phyloP scores from a whole-genome alignment of 2,113 vertebrate genomes.

The Thalassoma bifasciatum region DNA sequence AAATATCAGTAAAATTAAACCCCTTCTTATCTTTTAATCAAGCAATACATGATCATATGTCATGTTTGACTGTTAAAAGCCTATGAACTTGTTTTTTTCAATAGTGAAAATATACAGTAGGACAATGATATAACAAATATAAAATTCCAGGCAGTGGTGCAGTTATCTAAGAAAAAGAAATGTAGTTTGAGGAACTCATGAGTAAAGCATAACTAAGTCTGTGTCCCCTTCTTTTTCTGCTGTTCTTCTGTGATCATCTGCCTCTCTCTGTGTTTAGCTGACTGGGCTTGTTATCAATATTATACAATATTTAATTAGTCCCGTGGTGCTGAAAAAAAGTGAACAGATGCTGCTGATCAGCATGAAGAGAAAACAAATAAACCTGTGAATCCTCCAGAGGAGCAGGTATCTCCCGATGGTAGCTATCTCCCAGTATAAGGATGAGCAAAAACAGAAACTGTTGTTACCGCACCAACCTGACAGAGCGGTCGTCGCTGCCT shows the following conservation, averaged over 20 bases:
- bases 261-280: neutral
- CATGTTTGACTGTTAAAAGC: too few species aligned
- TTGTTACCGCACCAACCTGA: slow-evolving; percentile 74
- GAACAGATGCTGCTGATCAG: neutral
- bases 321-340: neutral
- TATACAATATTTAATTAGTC: slow-evolving; percentile 15
- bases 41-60: too few species aligned
- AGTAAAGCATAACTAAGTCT: neutral
- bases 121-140: neutral
- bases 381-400: neutral
- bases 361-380: neutral
- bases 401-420: neutral
- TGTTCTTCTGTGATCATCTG: slow-evolving; percentile 4
- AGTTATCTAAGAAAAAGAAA: neutral
- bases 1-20: too few species aligned
- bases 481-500: slow-evolving; percentile 94
- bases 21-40: too few species aligned
- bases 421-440: neutral
- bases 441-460: neutral
- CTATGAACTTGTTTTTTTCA: too few species aligned
- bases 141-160: too few species aligned
- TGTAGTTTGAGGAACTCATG: neutral
- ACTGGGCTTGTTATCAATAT: slow-evolving; percentile 14
- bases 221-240: neutral
- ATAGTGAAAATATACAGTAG: too few species aligned